These are phyloP conservation scores for Cataglyphis cursor DNA, from an alignment of 2,888 invertebrate species.

Conservation along the genomic window DNA sequence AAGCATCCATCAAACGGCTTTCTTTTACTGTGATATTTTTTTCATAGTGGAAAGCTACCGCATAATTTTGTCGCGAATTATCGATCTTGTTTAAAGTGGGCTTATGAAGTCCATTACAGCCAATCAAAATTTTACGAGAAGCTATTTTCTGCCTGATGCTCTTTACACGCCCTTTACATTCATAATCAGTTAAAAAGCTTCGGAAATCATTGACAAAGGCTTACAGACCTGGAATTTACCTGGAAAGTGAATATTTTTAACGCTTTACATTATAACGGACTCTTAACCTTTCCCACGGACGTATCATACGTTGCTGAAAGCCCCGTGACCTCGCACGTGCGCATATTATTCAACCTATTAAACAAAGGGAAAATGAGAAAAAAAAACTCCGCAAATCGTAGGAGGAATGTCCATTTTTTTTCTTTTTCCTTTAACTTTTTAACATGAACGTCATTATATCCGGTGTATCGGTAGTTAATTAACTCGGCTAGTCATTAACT, in stretches of 20 bases:
- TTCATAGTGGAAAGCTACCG: neutral
- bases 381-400: neutral
- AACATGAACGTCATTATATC: neutral
- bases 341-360: neutral
- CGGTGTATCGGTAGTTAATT: neutral
- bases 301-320: neutral
- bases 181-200: neutral
- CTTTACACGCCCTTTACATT: slow-evolving; percentile 17
- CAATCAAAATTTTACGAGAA: neutral
- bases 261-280: neutral
- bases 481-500: slow-evolving; percentile 5
- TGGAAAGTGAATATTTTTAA: slow-evolving; percentile 31
- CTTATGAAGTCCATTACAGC: neutral
- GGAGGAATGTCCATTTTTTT: neutral
- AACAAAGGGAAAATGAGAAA: neutral
- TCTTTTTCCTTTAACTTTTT: neutral
- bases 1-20: neutral
- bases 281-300: slow-evolving; percentile 25
- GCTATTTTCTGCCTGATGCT: neutral
- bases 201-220: slow-evolving; percentile 10
- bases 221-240: neutral
- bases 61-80: neutral
- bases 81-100: neutral
- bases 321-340: slow-evolving; percentile 4
- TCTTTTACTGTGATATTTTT: neutral